Percentiles rank a stretch among this genome's conserved stretches.
Evolutionary conservation across 2,113 vertebrate genomes (phyloP).

Genomic region (Dromas ardeola): DNA sequence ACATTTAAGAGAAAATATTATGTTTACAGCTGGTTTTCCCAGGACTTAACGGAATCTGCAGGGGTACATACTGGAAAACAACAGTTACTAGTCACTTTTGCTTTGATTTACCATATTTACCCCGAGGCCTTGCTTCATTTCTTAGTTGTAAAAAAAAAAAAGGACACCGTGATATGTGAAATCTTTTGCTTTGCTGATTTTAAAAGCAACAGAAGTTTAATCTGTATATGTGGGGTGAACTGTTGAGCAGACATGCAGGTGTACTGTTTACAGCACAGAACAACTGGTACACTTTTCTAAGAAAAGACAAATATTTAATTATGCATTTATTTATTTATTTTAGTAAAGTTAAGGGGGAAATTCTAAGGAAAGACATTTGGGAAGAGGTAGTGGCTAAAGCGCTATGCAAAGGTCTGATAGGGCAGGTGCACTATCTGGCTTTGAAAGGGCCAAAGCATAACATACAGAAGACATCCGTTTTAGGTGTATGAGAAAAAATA

Average conservation of each 20-base stretch:
- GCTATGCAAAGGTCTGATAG: background rate
- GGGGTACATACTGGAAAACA: background rate
- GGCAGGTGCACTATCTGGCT: background rate
- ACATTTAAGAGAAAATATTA: background rate
- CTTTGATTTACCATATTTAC: background rate
- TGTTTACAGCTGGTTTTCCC: accelerated
- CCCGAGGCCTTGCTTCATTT: background rate
- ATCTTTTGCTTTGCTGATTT: background rate
- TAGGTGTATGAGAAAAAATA: background rate
- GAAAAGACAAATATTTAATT: background rate
- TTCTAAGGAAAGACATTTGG: background rate
- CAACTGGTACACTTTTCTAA: background rate
- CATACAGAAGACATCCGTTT: background rate
- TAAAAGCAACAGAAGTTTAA: background rate
- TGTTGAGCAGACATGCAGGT: background rate
- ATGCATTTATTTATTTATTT: background rate
- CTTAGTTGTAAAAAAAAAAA: background rate
- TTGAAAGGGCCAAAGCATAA: background rate
- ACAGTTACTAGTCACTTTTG: background rate
- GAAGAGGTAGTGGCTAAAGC: background rate
- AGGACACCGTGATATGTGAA: background rate
- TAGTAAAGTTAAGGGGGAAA: background rate
- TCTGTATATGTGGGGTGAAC: background rate
- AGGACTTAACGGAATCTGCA: background rate
- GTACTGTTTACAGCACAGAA: background rate